These are phyloP conservation scores for Perizoma flavofasciatum DNA, from an alignment of 2,888 invertebrate species.

Conservation along the genomic window DNA sequence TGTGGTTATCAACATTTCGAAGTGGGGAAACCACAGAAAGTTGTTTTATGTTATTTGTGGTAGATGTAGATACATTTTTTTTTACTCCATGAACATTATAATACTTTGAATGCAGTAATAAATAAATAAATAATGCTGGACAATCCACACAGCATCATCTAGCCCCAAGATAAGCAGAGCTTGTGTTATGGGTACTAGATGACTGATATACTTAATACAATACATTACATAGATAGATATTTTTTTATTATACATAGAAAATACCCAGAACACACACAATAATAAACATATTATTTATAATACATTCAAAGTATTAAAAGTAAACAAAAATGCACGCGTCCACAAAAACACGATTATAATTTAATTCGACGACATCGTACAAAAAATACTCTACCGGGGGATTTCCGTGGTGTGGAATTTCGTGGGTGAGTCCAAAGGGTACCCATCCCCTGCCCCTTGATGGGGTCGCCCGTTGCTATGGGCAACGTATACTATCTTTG, in stretches of 20 bases:
- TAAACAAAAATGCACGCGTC: conserved; percentile 7
- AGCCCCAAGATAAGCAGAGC: too few species aligned
- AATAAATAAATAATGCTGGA: too few species aligned
- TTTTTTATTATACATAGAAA: too few species aligned
- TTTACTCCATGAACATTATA: neutral
- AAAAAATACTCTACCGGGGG: conserved; percentile 70
- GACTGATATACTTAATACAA: too few species aligned
- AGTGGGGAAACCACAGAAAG: conserved; percentile 10
- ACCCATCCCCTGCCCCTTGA: conserved; percentile 65
- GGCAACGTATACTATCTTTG: conserved; percentile 69
- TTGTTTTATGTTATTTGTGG: neutral
- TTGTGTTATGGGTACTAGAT: too few species aligned
- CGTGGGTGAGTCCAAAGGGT: conserved; percentile 65
- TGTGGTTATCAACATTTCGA: conserved; percentile 2
- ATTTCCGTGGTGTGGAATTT: conserved; percentile 70
- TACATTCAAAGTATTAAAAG: neutral
- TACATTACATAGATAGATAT: too few species aligned
- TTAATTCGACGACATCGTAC: conserved; percentile 34
- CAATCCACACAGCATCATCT: too few species aligned
- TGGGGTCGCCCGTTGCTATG: conserved; percentile 61
- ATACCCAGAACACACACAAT: too few species aligned
- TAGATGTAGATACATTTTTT: neutral
- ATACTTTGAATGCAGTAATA: too few species aligned
- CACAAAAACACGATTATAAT: conserved; percentile 43
- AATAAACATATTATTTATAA: too few species aligned